Conservation (phyloP, 2,888 invertebrate genomes). For the Drosophila leonis region DNA sequence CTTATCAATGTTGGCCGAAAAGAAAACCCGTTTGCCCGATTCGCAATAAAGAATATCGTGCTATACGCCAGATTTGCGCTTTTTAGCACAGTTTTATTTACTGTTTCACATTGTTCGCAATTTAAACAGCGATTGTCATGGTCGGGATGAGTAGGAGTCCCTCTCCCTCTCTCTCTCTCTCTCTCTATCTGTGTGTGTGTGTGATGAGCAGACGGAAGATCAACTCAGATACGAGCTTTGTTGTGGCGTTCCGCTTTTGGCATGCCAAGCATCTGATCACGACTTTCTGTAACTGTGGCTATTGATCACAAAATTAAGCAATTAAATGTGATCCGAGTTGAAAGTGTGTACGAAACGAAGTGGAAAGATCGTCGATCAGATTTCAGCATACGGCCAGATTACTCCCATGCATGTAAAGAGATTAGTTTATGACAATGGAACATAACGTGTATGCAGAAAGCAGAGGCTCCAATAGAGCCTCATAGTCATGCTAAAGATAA, state of each 20-base stretch:
- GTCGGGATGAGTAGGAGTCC: constrained; percentile 52
- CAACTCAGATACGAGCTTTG: constrained; percentile 25
- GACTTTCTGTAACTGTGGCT: constrained; percentile 54
- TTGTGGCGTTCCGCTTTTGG: constrained; percentile 49
- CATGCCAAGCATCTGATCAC: constrained; percentile 71
- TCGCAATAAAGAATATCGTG: constrained; percentile 82
- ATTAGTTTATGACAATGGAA: constrained; percentile 7
- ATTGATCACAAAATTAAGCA: constrained; percentile 75
- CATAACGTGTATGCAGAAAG: background rate
- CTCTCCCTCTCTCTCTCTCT: background rate
- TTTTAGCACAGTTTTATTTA: constrained; percentile 70
- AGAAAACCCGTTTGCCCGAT: constrained; percentile 71
- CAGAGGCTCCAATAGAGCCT: background rate
- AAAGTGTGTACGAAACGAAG: constrained; percentile 43
- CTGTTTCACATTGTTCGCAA: constrained; percentile 62
- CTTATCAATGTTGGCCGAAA: constrained; percentile 69
- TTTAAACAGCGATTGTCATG: constrained; percentile 61
- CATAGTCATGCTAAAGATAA: too few species aligned
- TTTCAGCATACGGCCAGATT: constrained; percentile 4
- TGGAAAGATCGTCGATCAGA: constrained; percentile 19
- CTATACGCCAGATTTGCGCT: constrained; percentile 79
- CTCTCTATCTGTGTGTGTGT: background rate
- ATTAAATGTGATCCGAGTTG: constrained; percentile 56
- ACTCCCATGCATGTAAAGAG: constrained; percentile 14
- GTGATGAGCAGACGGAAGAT: constrained; percentile 32